phyloP scores from a whole-genome alignment of 2,888 invertebrate species.

The Drosophila mulleri region DNA sequence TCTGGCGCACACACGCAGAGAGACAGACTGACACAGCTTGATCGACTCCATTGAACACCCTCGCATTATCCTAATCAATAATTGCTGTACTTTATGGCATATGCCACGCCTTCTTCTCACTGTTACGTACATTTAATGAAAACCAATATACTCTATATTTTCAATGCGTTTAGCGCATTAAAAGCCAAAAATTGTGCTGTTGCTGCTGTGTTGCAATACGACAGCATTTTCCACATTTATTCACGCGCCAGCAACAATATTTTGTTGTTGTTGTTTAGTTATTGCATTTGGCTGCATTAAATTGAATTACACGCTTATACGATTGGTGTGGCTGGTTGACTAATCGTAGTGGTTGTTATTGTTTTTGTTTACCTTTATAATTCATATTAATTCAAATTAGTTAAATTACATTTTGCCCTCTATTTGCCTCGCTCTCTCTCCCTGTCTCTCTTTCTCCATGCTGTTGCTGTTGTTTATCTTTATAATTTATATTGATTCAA shows the following conservation, averaged over 20 bases:
- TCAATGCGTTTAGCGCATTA: slow-evolving; percentile 8
- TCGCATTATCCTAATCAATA: not conserved
- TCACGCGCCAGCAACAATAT: slow-evolving; percentile 42
- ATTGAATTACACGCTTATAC: slow-evolving; percentile 66
- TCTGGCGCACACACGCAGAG: too few species aligned
- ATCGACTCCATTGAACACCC: not conserved
- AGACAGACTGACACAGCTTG: not conserved
- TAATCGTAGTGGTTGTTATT: slow-evolving; percentile 39
- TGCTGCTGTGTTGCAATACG: slow-evolving; percentile 47
- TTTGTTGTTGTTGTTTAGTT: slow-evolving; percentile 12
- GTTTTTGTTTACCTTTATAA: slow-evolving; percentile 42
- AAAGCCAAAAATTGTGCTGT: slow-evolving; percentile 36
- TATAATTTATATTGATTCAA: slow-evolving; percentile 60
- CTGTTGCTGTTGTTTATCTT: slow-evolving; percentile 32
- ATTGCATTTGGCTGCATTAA: slow-evolving; percentile 50
- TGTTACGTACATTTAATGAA: not conserved
- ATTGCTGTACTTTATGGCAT: not conserved
- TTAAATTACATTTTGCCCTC: slow-evolving; percentile 59
- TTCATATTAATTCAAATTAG: slow-evolving; percentile 69
- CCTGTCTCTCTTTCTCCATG: not conserved
- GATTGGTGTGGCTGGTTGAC: slow-evolving; percentile 41
- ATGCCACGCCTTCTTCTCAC: not conserved
- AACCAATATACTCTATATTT: not conserved
- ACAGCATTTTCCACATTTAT: slow-evolving; percentile 62
- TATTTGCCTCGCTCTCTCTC: not conserved